These are phyloP conservation scores for Anastatus disparis DNA, from an alignment of 1,140 invertebrate genomes.

Conservation along the genomic window DNA sequence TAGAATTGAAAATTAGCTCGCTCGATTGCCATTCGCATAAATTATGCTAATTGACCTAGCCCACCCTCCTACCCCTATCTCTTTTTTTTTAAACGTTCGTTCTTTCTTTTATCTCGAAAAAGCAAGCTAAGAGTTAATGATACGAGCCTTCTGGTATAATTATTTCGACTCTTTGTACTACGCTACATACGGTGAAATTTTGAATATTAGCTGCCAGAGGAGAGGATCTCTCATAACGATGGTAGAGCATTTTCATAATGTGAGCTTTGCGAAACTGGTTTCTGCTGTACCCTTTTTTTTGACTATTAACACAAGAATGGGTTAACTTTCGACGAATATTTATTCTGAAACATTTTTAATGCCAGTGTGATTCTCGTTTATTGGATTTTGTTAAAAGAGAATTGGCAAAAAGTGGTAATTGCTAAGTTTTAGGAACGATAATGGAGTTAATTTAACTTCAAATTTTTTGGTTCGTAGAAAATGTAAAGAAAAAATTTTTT, in stretches of 20 bases:
- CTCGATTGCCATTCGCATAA: conserved; percentile 13
- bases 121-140: not conserved
- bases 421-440: not conserved
- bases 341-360: too few relatives aligned
- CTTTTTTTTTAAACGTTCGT: not conserved
- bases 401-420: too few relatives aligned
- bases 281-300: not conserved
- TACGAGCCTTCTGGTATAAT: not conserved
- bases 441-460: not conserved
- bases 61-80: not conserved
- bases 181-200: too few relatives aligned
- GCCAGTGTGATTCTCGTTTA: not conserved
- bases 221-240: not conserved
- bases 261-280: not conserved
- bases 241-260: conserved; percentile 6
- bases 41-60: conserved; percentile 25
- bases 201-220: not conserved
- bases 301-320: conserved; percentile 5
- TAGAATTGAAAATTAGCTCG: conserved; percentile 31
- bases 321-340: not conserved
- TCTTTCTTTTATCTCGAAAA: not conserved
- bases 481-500: not conserved
- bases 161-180: too few relatives aligned
- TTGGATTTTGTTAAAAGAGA: not conserved
- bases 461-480: not conserved